Evolutionary conservation across 64 coral and sea anemone genomes (phyloP), one percentile per base, ranked within the genome.

Genomic region (Pocillopora verrucosa): DNA sequence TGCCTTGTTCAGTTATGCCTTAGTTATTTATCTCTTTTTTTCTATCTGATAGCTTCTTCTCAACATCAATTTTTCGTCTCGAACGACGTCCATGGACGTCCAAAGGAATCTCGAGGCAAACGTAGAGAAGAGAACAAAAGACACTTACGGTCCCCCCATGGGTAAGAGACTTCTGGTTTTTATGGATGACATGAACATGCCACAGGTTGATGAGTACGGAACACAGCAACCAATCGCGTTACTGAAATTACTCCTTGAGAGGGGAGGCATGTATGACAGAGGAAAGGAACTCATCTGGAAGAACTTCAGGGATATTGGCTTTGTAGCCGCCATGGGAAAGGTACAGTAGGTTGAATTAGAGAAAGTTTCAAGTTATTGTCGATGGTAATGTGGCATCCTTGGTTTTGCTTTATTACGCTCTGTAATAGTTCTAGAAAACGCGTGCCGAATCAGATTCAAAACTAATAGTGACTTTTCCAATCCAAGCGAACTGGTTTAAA

Each of bases 101-200:
- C 97, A 99, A 68, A 89, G 94, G 13, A 99, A 99, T 75, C 88
- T 99, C 9, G 97, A 99, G 34, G 97, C 97, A 2, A 99, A 99
- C 74, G 97, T 99, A 20, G 97, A 99, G 56, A 99, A 99, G 60
- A 91, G 97, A 60, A 99, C 97, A 17, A 99, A 99, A 87, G 97
- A 99, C 56, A 99, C 97, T 9, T 99, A 99, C 87, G 97, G 97
- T 36, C 97, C 97, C 35, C 97, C 97, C 61, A 99, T 99, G 97
- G 97, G 97, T 4, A 99, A 99, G 67, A 76, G 97, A 86, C 73
- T 99, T 41, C 65, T 99, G 6, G 97, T 99, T 37, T 99, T 99
- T 79, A 93, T 99, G 97, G 97, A 99, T 79, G 97, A 99, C 58
- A 99, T 99, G 97, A 99, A 99, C 65, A 99, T 99, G 97, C 97